These are phyloP conservation scores for Trichomalopsis sarcophagae DNA, from an alignment of 1,140 invertebrate species.

Conservation along the genomic window DNA sequence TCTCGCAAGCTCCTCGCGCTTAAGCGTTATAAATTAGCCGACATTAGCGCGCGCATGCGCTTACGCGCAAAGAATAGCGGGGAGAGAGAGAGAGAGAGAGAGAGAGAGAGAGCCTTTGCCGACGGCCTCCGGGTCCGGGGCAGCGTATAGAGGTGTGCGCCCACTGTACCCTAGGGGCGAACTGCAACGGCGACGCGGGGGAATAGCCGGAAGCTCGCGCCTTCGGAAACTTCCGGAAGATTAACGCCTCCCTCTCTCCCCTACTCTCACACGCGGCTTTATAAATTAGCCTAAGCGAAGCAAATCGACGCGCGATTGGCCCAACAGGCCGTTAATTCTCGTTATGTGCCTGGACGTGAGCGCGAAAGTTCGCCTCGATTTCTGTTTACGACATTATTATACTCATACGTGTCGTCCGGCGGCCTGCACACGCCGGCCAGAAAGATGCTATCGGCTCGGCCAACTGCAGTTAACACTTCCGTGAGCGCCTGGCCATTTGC, in stretches of 20 bases:
- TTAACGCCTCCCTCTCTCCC: slow-evolving; percentile 43
- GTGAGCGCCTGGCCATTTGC: background rate
- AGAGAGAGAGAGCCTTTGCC: slow-evolving; percentile 24
- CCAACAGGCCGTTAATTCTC: background rate
- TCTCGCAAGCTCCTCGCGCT: background rate
- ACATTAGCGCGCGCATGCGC: background rate
- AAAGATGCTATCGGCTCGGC: background rate
- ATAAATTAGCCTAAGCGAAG: slow-evolving; percentile 18
- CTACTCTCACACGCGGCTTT: background rate
- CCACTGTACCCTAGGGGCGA: background rate
- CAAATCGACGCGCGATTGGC: slow-evolving; percentile 15
- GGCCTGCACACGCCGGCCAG: background rate
- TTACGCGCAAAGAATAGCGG: slow-evolving; percentile 35
- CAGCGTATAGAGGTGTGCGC: background rate
- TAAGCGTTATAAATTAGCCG: slow-evolving; percentile 26
- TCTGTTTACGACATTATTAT: background rate
- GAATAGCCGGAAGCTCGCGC: slow-evolving; percentile 39
- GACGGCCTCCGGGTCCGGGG: no score
- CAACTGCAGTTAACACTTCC: slow-evolving; percentile 17
- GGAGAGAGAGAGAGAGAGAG: background rate
- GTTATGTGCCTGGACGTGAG: background rate
- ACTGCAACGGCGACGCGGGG: background rate
- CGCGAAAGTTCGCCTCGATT: background rate
- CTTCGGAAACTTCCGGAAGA: slow-evolving; percentile 54
- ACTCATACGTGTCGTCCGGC: no score